These are phyloP conservation scores for Rhegmatorhina hoffmannsi DNA, from an alignment of 2,113 vertebrate species.

Conservation along the genomic window DNA sequence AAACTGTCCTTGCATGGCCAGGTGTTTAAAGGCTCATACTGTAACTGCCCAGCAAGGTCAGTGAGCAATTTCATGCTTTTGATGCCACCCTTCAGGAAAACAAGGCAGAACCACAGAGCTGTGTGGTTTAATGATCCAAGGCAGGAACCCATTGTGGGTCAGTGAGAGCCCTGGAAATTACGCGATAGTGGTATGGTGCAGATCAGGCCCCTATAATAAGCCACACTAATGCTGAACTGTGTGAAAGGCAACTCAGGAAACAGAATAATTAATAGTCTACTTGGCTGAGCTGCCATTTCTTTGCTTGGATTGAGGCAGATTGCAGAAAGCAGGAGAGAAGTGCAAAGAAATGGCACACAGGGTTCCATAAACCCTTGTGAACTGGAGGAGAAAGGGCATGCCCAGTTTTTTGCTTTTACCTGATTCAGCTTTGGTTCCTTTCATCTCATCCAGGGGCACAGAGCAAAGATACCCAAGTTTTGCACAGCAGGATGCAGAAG, in stretches of 20 bases:
- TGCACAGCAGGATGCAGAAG: neutral
- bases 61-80: neutral
- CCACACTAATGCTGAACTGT: neutral
- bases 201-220: neutral
- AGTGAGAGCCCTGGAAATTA: neutral
- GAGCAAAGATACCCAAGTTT: neutral
- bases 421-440: neutral
- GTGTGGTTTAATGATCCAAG: neutral
- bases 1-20: conserved; percentile 20
- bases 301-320: neutral
- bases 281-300: neutral
- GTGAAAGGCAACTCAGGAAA: neutral
- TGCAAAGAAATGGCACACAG: neutral
- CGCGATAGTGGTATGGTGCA: rapidly evolving
- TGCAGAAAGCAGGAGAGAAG: neutral
- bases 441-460: neutral
- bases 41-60: neutral
- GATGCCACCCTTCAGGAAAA: neutral
- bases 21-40: neutral
- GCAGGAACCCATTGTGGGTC: neutral
- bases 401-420: neutral
- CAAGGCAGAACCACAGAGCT: neutral
- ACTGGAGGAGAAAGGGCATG: rapidly evolving
- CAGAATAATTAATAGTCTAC: neutral
- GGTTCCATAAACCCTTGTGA: neutral